Percentiles rank a stretch among this genome's conserved stretches.
These are phyloP conservation scores for Pomatorhinus ruficollis DNA, from an alignment of 2,113 vertebrate species.

Conservation along the genomic window DNA sequence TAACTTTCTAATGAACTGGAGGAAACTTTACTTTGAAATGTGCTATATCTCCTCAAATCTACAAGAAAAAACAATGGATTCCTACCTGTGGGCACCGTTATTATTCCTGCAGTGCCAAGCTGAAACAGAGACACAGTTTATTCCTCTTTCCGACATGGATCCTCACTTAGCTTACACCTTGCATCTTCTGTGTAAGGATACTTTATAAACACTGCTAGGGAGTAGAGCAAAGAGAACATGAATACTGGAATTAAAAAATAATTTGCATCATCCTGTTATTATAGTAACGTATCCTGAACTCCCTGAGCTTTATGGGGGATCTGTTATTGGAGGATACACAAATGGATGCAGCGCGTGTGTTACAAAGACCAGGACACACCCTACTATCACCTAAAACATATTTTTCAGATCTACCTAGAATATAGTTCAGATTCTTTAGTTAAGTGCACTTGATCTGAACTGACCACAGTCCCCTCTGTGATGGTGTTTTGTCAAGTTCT, in stretches of 20 bases:
- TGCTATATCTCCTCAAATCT: no score
- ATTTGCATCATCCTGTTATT: background rate
- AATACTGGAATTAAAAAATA: background rate
- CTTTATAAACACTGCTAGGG: background rate
- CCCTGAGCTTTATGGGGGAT: background rate
- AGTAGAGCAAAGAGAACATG: background rate
- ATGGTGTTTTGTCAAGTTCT: fast-evolving
- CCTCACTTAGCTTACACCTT: background rate
- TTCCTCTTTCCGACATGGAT: background rate
- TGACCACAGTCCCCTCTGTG: background rate
- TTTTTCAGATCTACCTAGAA: background rate
- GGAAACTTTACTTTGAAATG: background rate
- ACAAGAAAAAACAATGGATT: background rate
- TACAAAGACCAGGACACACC: background rate
- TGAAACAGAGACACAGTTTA: background rate
- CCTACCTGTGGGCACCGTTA: background rate
- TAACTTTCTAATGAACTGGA: background rate
- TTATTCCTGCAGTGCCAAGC: background rate
- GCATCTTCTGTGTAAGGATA: background rate
- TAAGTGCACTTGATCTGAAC: background rate
- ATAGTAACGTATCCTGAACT: background rate
- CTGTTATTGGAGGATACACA: background rate
- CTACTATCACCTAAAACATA: no score
- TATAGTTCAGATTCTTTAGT: background rate
- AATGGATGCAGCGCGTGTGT: background rate